Base-by-base conservation (phyloP, 2,113 vertebrate species). In the Vulpes ferrilata region DNA sequence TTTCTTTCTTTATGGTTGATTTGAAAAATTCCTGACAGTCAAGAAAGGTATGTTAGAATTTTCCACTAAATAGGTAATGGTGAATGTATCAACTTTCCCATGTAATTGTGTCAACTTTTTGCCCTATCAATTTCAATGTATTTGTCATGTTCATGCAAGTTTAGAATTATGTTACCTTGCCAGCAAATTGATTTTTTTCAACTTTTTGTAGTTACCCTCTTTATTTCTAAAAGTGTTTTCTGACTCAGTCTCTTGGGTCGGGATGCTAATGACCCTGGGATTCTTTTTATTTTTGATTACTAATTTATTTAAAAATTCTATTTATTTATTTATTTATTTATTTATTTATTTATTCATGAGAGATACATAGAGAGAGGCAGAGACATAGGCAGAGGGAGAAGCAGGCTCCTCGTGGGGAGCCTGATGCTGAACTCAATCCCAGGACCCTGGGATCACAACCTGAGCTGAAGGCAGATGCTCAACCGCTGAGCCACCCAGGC, bases 131-230 rank as follows among this genome's bases (percentile, higher is more conserved):
- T 80, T 80, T 74, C 90, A 32, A 84, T 20, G 7, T 69, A 82
- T 65, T 79, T 79, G 4, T 91, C 35, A 78, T 11, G 6, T 73
- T 78, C 82, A 84, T 19, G 27, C 30, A 71, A n/a, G 20, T 91
- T 87, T 83, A 93, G 60, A 93, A 92, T 80, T 85, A 80, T 60
- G 43, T 73, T 88, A 84, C 27, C 13, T 93, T 71, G 53, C 23
- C 71, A 12, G 20, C 35, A 57, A 90, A 48, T 3, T 84, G 43
- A 93, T 11, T 90, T 90, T 87, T 81, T 76, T 69, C 30, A 71
- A 22, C 76, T 79, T 90, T 73, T 55, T 59, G 10, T 55, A 76
- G 51, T 90, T 38, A 86, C 30, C 25, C 5, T 82, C 38, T 95
- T 95, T 67, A 76, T 91, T 88, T 74, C 11, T 94, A 88, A 88